Base-by-base conservation (phyloP, 2,113 vertebrate species). In the Sylvia atricapilla region DNA sequence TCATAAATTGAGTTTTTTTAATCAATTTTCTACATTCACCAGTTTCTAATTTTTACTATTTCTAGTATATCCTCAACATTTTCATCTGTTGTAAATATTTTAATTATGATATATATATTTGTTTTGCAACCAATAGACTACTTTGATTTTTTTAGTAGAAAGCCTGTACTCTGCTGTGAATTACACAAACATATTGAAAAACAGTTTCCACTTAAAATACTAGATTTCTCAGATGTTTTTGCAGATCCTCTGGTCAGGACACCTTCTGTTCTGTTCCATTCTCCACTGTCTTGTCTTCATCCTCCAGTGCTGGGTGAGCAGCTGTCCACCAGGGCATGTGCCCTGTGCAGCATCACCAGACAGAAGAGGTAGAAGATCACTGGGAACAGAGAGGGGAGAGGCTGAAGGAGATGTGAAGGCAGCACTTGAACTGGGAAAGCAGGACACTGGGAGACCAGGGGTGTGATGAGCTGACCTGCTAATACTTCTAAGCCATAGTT, bases 81-180 rank as follows among this genome's bases (percentile, higher is more conserved):
- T 90, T 7, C 8, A 41, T 64, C 17, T 44, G 3, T 9, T 86
- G 13, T 27, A 92, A 80, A 50, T 25, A 30, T 0, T 3, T 68
- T 60, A 44, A 59, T 87, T 62, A 69, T 56, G 24, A 53, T 17
- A 39, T 4, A 5, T 41, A 6, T 44, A 17, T 70, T 67, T 59
- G 2, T 55, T 81, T 70, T 0, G 0, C 18, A 50, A 8, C 6
- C 9, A 64, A 50, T 18, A 63, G 8, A 25, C 4, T 28, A 5
- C 10, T 28, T 31, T 5, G 2, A 7, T 39, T 59, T n/a, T 76
- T 90, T 90, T 9, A 59, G 5, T 15, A 64, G 25, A 55, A 5
- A 3, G 11, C 3, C 35, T 74, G 31, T 14, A 27, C 7, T 82
- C 22, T 28, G 21, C 16, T 55, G 7, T 58, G 37, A 62, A 28